Conservation (phyloP, 2,888 invertebrate genomes). For the Lasioglossum malachurum region DNA sequence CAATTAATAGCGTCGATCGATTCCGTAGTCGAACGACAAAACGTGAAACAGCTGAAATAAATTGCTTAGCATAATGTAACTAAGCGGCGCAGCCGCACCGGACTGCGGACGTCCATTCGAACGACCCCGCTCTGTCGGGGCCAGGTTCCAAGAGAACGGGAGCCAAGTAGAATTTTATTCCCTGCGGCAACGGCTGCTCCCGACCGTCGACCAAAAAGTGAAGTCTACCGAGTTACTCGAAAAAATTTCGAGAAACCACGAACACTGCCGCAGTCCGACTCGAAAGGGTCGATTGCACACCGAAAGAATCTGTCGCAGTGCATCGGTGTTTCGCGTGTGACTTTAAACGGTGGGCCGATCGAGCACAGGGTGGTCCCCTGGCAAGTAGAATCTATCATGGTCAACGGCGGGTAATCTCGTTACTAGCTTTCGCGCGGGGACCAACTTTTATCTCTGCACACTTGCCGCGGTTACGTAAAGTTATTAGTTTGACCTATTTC, state of each 20-base stretch:
- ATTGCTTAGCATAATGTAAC: background rate
- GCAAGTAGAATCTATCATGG: conserved; percentile 42
- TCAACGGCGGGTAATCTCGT: conserved; percentile 44
- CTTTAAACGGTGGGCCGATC: background rate
- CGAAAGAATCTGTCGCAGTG: background rate
- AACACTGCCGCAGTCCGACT: background rate
- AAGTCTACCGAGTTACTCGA: background rate
- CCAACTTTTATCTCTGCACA: conserved; percentile 46
- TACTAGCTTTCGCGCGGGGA: conserved; percentile 5
- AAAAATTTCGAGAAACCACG: background rate
- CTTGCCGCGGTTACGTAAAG: conserved; percentile 52
- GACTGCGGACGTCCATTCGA: background rate
- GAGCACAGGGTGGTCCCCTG: background rate
- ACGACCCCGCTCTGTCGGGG: background rate
- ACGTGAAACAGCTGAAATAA: background rate
- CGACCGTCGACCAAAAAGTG: background rate
- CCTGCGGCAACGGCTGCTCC: background rate
- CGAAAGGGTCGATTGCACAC: background rate
- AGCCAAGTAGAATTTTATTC: conserved; percentile 10
- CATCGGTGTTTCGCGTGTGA: background rate
- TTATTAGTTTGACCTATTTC: conserved; percentile 57
- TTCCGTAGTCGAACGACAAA: background rate
- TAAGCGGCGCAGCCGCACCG: background rate
- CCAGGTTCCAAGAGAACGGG: background rate
- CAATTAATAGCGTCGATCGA: too few species aligned